These are phyloP conservation scores for Dreissena rostriformis DNA, from an alignment of 1,140 invertebrate genomes.

Conservation along the genomic window DNA sequence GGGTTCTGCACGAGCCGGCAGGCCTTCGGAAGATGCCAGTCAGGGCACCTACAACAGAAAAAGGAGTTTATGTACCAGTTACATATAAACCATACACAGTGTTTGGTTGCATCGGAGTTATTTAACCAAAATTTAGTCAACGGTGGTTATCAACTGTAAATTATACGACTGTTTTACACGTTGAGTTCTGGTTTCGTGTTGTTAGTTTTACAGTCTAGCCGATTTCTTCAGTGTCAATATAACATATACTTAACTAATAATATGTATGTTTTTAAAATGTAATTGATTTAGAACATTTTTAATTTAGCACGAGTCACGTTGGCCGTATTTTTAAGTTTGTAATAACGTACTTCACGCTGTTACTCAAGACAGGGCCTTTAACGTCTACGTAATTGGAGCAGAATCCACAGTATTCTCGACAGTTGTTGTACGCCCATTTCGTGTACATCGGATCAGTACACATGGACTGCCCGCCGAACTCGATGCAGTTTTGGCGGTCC, in stretches of 20 bases:
- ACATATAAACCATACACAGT: not conserved
- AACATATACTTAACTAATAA: not conserved
- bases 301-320: not conserved
- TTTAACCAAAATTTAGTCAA: not conserved
- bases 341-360: conserved; percentile 35
- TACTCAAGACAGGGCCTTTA: not conserved
- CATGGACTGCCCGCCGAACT: not conserved
- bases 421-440: conserved; percentile 18
- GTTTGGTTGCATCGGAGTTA: no score
- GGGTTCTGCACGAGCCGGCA: not conserved
- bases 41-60: conserved; percentile 25
- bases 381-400: conserved; percentile 19
- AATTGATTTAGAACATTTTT: no score
- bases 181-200: not conserved
- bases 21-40: conserved; percentile 19
- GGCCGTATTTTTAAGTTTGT: not conserved
- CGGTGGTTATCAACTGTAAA: not conserved
- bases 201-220: not conserved
- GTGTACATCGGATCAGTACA: conserved; percentile 13
- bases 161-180: not conserved
- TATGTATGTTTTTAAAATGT: not conserved
- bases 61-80: no score
- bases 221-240: not conserved
- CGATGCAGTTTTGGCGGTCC: conserved; percentile 3
- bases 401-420: conserved; percentile 33